Evolutionary conservation across 1,140 invertebrate genomes (phyloP).

Genomic region (Rhopalosiphum padi): DNA sequence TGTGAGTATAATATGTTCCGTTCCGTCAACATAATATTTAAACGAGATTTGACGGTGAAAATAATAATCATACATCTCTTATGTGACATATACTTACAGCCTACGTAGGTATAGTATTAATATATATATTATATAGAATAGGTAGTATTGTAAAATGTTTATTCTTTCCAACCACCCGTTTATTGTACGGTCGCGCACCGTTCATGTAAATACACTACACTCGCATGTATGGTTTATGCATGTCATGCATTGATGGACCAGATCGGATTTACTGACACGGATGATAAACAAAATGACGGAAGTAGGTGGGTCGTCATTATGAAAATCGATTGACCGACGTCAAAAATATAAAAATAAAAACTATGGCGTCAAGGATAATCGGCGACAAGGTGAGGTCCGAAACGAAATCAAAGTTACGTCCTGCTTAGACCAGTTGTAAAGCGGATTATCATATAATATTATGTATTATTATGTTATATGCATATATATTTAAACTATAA

Average conservation of each 20-base stretch:
- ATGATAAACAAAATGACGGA: slow-evolving; percentile 45
- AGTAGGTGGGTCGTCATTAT: slow-evolving; percentile 44
- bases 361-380: slow-evolving; percentile 47
- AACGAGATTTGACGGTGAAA: not conserved
- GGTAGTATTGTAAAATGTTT: not conserved
- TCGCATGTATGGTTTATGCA: not conserved
- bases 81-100: not conserved
- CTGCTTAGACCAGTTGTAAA: slow-evolving; percentile 14
- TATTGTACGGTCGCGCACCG: not conserved
- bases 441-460: not conserved
- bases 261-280: slow-evolving; percentile 35
- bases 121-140: not conserved
- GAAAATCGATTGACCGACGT: slow-evolving; percentile 53
- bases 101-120: not conserved
- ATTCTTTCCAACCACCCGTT: not conserved
- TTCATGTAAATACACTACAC: not conserved
- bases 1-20: not conserved
- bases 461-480: not conserved
- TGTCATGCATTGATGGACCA: slow-evolving; percentile 28
- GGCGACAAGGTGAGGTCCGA: slow-evolving; percentile 6
- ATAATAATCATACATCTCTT: not conserved
- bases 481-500: not conserved
- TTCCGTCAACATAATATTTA: not conserved
- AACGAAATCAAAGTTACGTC: slow-evolving; percentile 19
- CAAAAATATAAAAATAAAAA: not conserved